Evolutionary conservation across 1,140 invertebrate species (phyloP).

Genomic region (Macrosteles quadrilineatus): DNA sequence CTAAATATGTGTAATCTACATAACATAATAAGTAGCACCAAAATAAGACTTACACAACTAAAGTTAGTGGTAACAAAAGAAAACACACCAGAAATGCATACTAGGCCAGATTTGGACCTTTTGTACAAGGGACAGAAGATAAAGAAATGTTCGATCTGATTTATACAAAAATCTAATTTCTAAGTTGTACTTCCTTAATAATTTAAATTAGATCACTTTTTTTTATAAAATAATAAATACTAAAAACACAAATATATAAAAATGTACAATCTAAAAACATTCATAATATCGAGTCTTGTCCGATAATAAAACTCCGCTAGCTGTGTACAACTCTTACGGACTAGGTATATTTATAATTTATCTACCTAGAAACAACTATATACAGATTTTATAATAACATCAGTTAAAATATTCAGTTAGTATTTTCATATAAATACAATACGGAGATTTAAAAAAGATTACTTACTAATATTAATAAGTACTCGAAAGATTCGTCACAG

Average conservation of each 20-base stretch:
- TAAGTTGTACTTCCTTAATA: slow-evolving; percentile 26
- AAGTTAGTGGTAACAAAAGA: slow-evolving; percentile 24
- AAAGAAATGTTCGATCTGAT: not conserved
- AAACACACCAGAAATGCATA: slow-evolving; percentile 17
- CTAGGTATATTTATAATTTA: not conserved
- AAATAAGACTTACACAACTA: slow-evolving; percentile 23
- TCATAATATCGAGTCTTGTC: slow-evolving; percentile 15
- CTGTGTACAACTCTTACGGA: slow-evolving; percentile 7
- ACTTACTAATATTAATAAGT: slow-evolving; percentile 27
- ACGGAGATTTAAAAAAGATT: slow-evolving; percentile 15
- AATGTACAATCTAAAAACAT: slow-evolving; percentile 20
- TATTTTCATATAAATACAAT: slow-evolving; percentile 17
- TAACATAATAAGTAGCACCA: slow-evolving; percentile 4
- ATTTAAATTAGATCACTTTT: slow-evolving; percentile 26
- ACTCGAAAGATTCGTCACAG: slow-evolving; percentile 15
- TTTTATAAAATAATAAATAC: slow-evolving; percentile 30
- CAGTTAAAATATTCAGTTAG: slow-evolving; percentile 14
- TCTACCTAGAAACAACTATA: slow-evolving; percentile 7
- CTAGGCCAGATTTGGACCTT: not conserved
- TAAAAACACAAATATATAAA: slow-evolving; percentile 25
- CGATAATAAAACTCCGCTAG: slow-evolving; percentile 12
- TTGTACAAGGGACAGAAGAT: slow-evolving; percentile 9
- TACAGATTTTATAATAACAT: not conserved
- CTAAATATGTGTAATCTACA: no score
- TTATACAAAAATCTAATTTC: not conserved